Conservation (phyloP, 2,888 invertebrate species). For the Tetramorium bicarinatum region DNA sequence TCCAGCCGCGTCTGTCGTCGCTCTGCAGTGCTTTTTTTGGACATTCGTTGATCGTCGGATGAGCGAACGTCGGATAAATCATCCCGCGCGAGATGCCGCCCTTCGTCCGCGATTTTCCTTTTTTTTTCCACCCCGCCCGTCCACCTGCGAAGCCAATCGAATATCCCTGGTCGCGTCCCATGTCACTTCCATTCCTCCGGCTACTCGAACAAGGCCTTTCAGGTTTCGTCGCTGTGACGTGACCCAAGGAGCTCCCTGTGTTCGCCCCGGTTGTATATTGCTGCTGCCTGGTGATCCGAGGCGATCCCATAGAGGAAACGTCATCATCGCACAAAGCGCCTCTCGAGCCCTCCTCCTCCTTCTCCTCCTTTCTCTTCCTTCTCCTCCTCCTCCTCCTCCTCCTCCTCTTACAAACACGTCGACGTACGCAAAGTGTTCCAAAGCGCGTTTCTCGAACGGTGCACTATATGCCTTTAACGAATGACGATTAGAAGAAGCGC, state of each 20-base stretch:
- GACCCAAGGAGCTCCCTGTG: constrained; percentile 32
- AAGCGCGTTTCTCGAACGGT: constrained; percentile 79
- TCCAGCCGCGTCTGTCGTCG: constrained; percentile 38
- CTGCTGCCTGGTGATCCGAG: constrained; percentile 53
- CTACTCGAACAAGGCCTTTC: constrained; percentile 26
- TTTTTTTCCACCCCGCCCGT: not conserved
- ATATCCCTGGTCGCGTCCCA: constrained; percentile 21
- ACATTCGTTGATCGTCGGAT: constrained; percentile 68
- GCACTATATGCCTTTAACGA: constrained; percentile 76
- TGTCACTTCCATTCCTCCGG: constrained; percentile 34
- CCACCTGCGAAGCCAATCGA: not conserved
- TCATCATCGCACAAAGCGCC: constrained; percentile 65
- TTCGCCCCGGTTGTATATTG: constrained; percentile 34
- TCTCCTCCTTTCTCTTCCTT: not conserved
- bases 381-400: constrained; percentile 11
- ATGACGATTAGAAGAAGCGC: constrained; percentile 78
- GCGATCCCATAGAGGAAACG: constrained; percentile 59
- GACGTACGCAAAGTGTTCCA: constrained; percentile 83
- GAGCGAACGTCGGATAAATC: constrained; percentile 46
- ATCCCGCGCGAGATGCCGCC: constrained; percentile 19
- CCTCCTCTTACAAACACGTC: constrained; percentile 79
- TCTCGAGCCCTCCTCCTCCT: constrained; percentile 51
- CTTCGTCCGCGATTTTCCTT: constrained; percentile 13
- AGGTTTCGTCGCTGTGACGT: constrained; percentile 37
- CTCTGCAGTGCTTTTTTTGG: constrained; percentile 37